Evolutionary conservation across 2,888 invertebrate species (phyloP).

Genomic region (Teinopalpus imperialis): DNA sequence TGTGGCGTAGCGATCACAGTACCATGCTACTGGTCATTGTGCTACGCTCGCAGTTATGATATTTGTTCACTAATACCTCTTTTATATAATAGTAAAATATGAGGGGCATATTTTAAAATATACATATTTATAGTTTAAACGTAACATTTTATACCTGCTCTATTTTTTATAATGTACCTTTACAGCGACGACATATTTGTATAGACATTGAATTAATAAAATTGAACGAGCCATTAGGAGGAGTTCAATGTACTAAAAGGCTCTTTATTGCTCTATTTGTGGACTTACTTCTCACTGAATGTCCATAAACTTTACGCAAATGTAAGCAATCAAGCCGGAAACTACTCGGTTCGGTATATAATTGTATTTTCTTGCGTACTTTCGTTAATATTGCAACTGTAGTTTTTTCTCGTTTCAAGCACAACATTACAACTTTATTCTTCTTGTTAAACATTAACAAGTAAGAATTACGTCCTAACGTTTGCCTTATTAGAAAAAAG

Average conservation of each 20-base stretch:
- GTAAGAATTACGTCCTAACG: no score
- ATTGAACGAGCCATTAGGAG: constrained; percentile 8
- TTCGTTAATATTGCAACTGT: neutral
- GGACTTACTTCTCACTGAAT: constrained; percentile 10
- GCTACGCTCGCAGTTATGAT: no score
- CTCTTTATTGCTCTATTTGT: constrained; percentile 14
- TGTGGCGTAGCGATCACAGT: no score
- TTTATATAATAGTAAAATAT: no score
- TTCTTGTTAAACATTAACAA: no score
- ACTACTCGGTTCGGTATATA: constrained; percentile 3
- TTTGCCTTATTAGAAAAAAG: no score
- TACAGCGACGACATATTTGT: neutral
- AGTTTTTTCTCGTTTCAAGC: neutral
- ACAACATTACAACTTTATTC: neutral
- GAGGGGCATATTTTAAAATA: no score
- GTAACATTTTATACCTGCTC: no score
- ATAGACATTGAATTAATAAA: constrained; percentile 12
- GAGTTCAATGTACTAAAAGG: constrained; percentile 2
- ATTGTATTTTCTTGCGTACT: constrained; percentile 5
- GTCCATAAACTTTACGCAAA: constrained; percentile 20
- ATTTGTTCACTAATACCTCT: no score
- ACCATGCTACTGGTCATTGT: no score
- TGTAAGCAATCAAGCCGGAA: constrained; percentile 19
- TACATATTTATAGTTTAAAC: no score
- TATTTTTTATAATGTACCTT: no score